These are phyloP conservation scores for Callionymus lyra DNA, from an alignment of 2,113 vertebrate genomes.

Conservation along the genomic window DNA sequence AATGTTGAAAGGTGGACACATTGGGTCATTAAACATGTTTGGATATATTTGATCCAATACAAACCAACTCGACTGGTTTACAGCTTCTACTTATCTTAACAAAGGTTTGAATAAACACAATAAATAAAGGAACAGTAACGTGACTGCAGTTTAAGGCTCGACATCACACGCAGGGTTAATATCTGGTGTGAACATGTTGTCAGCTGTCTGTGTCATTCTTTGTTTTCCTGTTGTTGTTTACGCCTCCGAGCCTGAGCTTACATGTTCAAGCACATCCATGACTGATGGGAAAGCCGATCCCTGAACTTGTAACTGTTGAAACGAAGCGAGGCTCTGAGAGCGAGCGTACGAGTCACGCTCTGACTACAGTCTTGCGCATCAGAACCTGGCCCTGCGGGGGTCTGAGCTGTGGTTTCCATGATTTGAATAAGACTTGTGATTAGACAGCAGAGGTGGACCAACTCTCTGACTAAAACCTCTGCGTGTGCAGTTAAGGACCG, in stretches of 20 bases:
- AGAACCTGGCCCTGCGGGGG: constrained; percentile 31
- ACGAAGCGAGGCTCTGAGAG: constrained; percentile 38
- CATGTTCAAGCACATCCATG: constrained; percentile 26
- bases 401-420: constrained; percentile 44
- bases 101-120: no score
- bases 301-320: constrained; percentile 25
- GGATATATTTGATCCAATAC: no score
- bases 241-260: constrained; percentile 22
- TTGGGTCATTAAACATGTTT: no score
- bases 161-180: no score
- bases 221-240: constrained; percentile 31
- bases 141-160: no score
- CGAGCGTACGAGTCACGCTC: constrained; percentile 17
- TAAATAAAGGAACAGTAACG: no score
- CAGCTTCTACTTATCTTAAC: no score
- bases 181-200: no score
- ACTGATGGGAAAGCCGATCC: constrained; percentile 36
- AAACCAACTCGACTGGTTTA: no score
- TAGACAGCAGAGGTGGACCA: constrained; percentile 30
- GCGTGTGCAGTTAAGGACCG: constrained; percentile 36
- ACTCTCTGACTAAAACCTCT: constrained; percentile 32
- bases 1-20: no score
- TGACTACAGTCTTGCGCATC: constrained; percentile 31
- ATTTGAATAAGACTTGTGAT: constrained; percentile 40
- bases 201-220: constrained; percentile 4